Evolutionary conservation across 2,113 vertebrate genomes (phyloP).

Genomic region (Salvelinus fontinalis): DNA sequence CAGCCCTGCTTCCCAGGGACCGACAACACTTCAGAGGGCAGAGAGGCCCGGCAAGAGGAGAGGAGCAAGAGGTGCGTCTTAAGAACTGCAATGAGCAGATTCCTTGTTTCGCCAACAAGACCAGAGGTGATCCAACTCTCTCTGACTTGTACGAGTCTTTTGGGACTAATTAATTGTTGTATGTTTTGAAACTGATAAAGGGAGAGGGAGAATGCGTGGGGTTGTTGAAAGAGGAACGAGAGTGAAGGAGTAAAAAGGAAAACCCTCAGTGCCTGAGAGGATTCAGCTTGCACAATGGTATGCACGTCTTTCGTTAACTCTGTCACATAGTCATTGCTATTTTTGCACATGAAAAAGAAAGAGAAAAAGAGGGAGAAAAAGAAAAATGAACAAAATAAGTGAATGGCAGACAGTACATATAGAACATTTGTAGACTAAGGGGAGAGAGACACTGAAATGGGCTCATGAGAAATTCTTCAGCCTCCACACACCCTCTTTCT

Average conservation of each 20-base stretch:
- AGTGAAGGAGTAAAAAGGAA: constrained; percentile 12
- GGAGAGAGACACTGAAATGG: too few species aligned
- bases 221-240: not conserved
- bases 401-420: too few species aligned
- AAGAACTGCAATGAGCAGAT: constrained; percentile 28
- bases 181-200: constrained; percentile 22
- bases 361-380: too few species aligned
- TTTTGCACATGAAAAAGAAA: too few species aligned
- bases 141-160: constrained; percentile 39
- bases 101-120: constrained; percentile 26
- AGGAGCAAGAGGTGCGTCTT: not conserved
- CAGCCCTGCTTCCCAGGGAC: not conserved
- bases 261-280: not conserved
- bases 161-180: constrained; percentile 57
- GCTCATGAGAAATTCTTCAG: too few species aligned
- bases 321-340: not conserved
- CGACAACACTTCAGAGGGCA: not conserved
- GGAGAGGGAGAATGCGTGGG: not conserved
- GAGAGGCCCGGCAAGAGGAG: not conserved
- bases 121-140: constrained; percentile 20
- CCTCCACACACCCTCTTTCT: not conserved
- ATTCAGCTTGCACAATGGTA: not conserved
- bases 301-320: not conserved
- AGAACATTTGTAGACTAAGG: too few species aligned
- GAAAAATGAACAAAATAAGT: too few species aligned